Evolutionary conservation across 2,113 vertebrate species (phyloP).

Genomic region (Stegostoma tigrinum): DNA sequence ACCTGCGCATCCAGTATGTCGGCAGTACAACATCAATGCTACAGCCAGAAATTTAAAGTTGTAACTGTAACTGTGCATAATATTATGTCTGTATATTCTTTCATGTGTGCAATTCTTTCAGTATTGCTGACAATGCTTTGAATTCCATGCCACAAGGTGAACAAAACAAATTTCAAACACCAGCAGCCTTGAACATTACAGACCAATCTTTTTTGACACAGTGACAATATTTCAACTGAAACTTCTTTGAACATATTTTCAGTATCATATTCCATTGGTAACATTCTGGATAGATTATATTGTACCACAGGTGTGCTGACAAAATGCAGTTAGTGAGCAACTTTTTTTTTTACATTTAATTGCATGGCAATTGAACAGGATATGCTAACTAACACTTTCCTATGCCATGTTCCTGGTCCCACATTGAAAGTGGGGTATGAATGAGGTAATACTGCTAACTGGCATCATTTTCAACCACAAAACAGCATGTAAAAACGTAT

Average conservation of each 20-base stretch:
- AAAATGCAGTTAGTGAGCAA: neutral
- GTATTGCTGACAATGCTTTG: slow-evolving; percentile 1
- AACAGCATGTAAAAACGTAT: neutral
- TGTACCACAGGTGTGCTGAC: neutral
- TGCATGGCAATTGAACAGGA: neutral
- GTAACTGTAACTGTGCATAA: neutral
- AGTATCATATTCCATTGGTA: neutral
- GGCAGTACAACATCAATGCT: neutral
- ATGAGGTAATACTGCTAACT: neutral
- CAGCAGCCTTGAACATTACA: slow-evolving; percentile 1
- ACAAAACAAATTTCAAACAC: slow-evolving; percentile 10
- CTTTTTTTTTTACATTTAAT: neutral
- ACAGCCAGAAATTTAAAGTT: neutral
- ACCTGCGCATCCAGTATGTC: too few relatives aligned
- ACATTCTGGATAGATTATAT: too few relatives aligned
- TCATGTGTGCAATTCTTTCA: neutral
- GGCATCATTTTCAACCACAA: neutral
- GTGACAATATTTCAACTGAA: slow-evolving; percentile 8
- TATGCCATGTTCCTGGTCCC: neutral
- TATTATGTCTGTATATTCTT: slow-evolving; percentile 12
- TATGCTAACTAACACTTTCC: neutral
- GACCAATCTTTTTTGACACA: neutral
- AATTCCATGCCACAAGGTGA: slow-evolving; percentile 16
- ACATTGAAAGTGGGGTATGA: neutral
- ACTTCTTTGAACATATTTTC: neutral